Conservation (phyloP, 1,140 invertebrate genomes). For the Cydia amplana region DNA sequence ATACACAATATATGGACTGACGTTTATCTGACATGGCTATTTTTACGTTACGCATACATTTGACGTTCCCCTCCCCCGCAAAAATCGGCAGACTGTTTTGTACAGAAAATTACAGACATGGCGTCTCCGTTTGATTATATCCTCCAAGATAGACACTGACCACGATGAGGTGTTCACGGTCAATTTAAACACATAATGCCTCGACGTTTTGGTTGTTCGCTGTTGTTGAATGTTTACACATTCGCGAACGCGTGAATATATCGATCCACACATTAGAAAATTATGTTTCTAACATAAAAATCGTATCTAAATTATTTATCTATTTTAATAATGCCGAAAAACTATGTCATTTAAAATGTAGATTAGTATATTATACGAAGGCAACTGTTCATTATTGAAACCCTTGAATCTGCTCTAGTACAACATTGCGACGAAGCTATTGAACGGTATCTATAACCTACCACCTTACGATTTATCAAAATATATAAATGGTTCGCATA, state of each 20-base stretch:
- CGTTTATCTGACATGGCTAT: no score
- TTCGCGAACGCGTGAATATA: constrained; percentile 49
- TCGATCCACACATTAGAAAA: constrained; percentile 39
- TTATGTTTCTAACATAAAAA: constrained; percentile 48
- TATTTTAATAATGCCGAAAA: constrained; percentile 51
- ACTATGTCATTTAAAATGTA: constrained; percentile 28
- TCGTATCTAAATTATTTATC: constrained; percentile 40
- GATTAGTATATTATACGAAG: constrained; percentile 23
- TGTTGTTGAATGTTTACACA: constrained; percentile 38
- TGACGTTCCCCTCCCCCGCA: no score
- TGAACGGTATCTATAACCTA: constrained; percentile 26
- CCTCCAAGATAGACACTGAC: constrained; percentile 72
- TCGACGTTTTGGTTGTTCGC: constrained; percentile 55
- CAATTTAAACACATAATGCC: constrained; percentile 63
- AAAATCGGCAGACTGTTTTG: no score
- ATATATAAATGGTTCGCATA: constrained; percentile 34
- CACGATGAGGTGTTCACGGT: constrained; percentile 67
- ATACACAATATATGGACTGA: no score
- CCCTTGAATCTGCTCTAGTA: not conserved
- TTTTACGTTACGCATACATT: no score
- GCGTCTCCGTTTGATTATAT: no score
- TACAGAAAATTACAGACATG: no score
- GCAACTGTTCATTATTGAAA: constrained; percentile 25
- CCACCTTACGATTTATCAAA: constrained; percentile 7
- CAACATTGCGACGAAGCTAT: constrained; percentile 26